A percentile compares a stretch with the other conserved stretches of the same genome.
Evolutionary conservation across 2,797 vertebrate genomes (phyloP).

Genomic region (Aselliscus stoliczkanus): DNA sequence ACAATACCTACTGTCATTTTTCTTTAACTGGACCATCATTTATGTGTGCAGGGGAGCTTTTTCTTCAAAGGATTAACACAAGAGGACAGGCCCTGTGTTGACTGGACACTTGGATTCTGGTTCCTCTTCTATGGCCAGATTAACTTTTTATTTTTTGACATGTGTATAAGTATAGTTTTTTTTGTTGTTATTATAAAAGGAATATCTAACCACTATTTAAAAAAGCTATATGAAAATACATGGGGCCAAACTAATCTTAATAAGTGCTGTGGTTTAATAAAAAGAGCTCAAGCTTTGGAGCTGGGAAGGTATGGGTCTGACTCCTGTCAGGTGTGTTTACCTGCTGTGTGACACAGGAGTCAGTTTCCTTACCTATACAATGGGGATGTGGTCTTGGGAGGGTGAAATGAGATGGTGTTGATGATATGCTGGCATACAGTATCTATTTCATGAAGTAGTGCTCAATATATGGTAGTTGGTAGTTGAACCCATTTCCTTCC

Average conservation of each 20-base stretch:
- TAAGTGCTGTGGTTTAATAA: not conserved
- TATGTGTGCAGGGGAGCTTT: not conserved
- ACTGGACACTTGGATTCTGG: not conserved
- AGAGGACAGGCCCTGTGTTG: not conserved
- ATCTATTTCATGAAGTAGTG: not conserved
- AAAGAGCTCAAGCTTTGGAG: not conserved
- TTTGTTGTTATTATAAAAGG: not conserved
- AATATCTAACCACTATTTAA: not conserved
- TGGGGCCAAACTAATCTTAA: not conserved
- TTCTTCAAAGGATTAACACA: not conserved
- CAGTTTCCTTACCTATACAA: not conserved
- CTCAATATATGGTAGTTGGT: not conserved
- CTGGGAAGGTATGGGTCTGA: not conserved
- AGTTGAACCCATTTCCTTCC: not conserved
- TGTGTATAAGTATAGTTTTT: not conserved
- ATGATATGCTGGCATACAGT: not conserved
- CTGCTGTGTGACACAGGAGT: accelerated
- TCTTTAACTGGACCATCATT: not conserved
- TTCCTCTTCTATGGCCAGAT: not conserved
- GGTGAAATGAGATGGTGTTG: not conserved
- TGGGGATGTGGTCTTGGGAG: not conserved
- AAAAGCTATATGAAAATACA: not conserved
- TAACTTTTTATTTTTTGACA: not conserved
- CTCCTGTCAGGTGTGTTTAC: not conserved
- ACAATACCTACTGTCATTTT: conserved; percentile 19